Base-by-base conservation (phyloP, 2,888 invertebrate species). In the Helleia helle region DNA sequence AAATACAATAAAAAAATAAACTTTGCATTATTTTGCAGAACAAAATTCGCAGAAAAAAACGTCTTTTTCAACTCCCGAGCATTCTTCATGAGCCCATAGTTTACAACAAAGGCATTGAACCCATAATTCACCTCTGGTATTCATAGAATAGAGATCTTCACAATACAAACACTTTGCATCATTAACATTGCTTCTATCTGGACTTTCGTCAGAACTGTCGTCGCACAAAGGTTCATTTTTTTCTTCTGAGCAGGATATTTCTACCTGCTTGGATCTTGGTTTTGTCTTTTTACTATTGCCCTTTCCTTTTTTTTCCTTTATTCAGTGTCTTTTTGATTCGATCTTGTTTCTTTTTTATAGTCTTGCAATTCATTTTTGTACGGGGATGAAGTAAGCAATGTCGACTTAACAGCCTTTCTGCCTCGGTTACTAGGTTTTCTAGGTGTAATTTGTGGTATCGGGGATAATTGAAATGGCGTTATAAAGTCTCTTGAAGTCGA, bases 161-260 rank as follows among this genome's bases (percentile, higher is more conserved):
- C 43, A 42, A 40, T 47, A 42, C 9, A 43, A 37, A 40, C 27
- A 44, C 31, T 43, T 42, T 6, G 42, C 44, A 34, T 41, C 38
- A 25, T 25, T 22, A 43, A 36, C 31, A 26, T 42, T 40, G 30
- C 42, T 44, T 22, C 42, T 47, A 41, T 42, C 44, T 34, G 43
- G 41, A 39, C 38, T 44, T 44, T 47, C 42, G 31, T 44, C 44
- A 34, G 47, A 40, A 40, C 42, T 40, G 38, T 44, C 38, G 31
- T 37, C 34, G 42, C 42, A 41, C 29, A 43, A 43, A 43, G 36
- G 36, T 40, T 39, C 39, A 36, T 39, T 43, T 40, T 40, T 43
- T 40, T 40, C 43, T 40, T 40, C 31, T 6, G 41, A 41, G 34
- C 31, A 42, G 25, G 38, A 38, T 27, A 22, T 41, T 30, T 30